A percentile compares a stretch with the other conserved stretches of the same genome.
Conservation (phyloP, 2,113 vertebrate genomes). For the Coracopsis vasa region DNA sequence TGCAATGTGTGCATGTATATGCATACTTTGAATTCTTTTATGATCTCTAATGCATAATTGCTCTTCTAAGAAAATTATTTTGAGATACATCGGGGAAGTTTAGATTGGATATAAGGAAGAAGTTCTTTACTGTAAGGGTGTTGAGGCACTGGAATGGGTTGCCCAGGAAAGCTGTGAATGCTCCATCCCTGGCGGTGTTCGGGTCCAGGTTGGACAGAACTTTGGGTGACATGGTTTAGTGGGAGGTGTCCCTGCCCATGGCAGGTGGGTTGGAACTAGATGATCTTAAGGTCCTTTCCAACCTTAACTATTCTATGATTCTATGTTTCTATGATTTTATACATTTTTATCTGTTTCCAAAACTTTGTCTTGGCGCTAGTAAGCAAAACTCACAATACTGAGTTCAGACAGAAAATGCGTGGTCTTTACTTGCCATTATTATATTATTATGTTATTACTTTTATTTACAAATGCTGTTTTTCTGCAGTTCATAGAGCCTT, state of each 20-base stretch:
- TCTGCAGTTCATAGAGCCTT: not conserved
- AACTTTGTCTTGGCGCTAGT: not conserved
- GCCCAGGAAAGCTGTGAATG: too few relatives aligned
- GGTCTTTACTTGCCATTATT: not conserved
- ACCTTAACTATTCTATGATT: too few relatives aligned
- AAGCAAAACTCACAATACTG: not conserved
- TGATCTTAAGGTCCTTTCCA: too few relatives aligned
- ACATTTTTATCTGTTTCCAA: not conserved
- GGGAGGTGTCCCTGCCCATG: too few relatives aligned
- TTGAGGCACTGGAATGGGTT: too few relatives aligned
- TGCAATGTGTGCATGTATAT: not conserved
- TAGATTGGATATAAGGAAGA: too few relatives aligned
- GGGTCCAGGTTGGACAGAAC: too few relatives aligned
- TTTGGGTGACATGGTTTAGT: too few relatives aligned
- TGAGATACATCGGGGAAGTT: not conserved
- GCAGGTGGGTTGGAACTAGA: too few relatives aligned
- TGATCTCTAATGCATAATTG: not conserved
- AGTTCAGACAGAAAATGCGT: not conserved
- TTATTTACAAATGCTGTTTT: slow-evolving; percentile 16
- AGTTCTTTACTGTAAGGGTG: too few relatives aligned
- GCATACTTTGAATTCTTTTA: not conserved
- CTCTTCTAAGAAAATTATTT: not conserved
- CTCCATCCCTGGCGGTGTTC: too few relatives aligned
- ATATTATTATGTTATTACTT: not conserved
- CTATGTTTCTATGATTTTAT: not conserved